phyloP scores from a whole-genome alignment of 1,140 invertebrate genomes.

The Cyclargus thomasi region DNA sequence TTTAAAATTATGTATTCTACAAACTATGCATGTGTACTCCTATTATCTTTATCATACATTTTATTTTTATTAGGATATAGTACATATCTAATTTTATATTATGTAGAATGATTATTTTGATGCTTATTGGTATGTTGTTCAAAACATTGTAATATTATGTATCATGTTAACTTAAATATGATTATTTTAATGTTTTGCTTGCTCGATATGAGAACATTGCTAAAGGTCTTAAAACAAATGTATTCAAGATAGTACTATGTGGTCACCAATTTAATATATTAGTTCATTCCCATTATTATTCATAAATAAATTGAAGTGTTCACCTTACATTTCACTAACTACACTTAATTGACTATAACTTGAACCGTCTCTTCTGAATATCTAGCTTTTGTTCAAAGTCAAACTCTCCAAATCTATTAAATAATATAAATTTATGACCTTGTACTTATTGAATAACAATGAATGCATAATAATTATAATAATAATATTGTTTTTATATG shows the following conservation, averaged over 20 bases:
- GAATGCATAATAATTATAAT: conserved; percentile 59
- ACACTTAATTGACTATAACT: conserved; percentile 5
- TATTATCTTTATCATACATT: conserved; percentile 8
- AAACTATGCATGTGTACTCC: neutral
- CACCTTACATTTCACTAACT: neutral
- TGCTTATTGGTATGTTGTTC: neutral
- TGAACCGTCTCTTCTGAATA: conserved; percentile 9
- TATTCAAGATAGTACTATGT: no score
- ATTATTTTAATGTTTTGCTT: neutral
- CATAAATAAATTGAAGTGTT: conserved; percentile 3
- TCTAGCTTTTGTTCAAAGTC: conserved; percentile 3
- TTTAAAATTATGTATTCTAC: neutral
- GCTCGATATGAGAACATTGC: neutral
- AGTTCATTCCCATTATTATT: no score
- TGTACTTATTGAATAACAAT: conserved; percentile 65
- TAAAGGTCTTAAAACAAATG: neutral
- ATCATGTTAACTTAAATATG: no score
- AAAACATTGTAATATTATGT: neutral
- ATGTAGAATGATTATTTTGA: neutral
- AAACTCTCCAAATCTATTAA: neutral
- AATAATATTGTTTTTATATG: conserved; percentile 46
- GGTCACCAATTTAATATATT: neutral
- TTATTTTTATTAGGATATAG: neutral
- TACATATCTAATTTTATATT: conserved; percentile 11
- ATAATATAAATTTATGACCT: conserved; percentile 28